A percentile compares a stretch with the other conserved stretches of the same genome.
Conservation (phyloP, 2,888 invertebrate species). For the Lacanobia wlatinum region DNA sequence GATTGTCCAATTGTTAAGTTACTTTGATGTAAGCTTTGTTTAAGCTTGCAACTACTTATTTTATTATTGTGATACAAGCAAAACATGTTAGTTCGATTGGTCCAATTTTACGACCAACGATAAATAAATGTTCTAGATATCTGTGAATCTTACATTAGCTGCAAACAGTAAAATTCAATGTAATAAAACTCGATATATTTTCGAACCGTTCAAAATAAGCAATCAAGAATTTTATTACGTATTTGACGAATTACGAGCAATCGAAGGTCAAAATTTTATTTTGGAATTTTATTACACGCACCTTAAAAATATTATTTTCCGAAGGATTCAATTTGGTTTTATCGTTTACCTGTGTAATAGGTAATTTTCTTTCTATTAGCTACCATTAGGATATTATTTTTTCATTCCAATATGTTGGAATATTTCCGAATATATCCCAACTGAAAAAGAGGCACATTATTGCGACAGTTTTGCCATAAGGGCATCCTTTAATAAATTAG, state of each 20-base stretch:
- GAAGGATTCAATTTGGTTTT: constrained; percentile 30
- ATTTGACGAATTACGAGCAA: constrained; percentile 45
- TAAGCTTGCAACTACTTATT: neutral
- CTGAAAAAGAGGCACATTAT: neutral
- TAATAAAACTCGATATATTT: constrained; percentile 40
- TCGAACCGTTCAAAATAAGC: constrained; percentile 36
- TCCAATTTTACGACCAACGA: constrained; percentile 15
- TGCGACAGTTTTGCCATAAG: neutral
- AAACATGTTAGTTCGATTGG: neutral
- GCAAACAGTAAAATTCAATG: constrained; percentile 29
- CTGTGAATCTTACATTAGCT: constrained; percentile 19
- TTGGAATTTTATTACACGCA: constrained; percentile 30
- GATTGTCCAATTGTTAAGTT: no score
- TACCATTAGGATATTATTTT: neutral
- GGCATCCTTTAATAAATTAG: neutral
- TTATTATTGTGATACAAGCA: neutral
- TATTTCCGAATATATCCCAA: neutral
- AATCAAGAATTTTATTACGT: constrained; percentile 44
- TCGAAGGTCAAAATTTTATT: constrained; percentile 33
- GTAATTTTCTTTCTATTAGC: constrained; percentile 11
- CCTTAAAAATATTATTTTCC: constrained; percentile 20
- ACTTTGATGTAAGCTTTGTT: neutral
- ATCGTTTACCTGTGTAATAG: constrained; percentile 14
- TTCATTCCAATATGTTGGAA: neutral
- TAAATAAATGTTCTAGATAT: neutral